Evolutionary conservation across 2,888 invertebrate genomes (phyloP).

Genomic region (Rhingia rostrata): DNA sequence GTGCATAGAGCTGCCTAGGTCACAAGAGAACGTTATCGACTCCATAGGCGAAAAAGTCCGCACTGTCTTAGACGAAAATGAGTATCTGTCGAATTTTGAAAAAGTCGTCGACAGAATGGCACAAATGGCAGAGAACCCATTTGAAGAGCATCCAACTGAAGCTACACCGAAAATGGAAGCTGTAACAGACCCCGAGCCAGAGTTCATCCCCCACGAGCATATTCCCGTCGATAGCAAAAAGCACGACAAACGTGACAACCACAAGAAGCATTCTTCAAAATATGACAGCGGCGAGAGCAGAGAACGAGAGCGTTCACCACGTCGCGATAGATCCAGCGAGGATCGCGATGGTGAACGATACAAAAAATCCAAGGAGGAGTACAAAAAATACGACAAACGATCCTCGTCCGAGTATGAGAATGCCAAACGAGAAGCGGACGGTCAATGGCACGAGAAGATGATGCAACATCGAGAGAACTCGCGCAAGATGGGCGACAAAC

Average conservation of each 20-base stretch:
- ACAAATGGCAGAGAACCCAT: constrained; percentile 41
- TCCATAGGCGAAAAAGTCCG: constrained; percentile 20
- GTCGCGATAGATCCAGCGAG: constrained; percentile 62
- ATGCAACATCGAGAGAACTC: constrained; percentile 80
- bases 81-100: constrained; percentile 32
- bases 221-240: constrained; percentile 48
- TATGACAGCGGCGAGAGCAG: constrained; percentile 50
- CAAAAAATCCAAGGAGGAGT: constrained; percentile 62
- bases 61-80: constrained; percentile 22
- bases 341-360: constrained; percentile 46
- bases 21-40: constrained; percentile 24
- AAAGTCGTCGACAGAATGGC: constrained; percentile 27
- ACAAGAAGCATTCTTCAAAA: constrained; percentile 49
- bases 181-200: not conserved
- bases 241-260: constrained; percentile 32
- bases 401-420: constrained; percentile 54
- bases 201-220: constrained; percentile 53
- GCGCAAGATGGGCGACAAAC: constrained; percentile 77
- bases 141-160: constrained; percentile 1
- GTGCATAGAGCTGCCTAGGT: constrained; percentile 76
- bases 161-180: not conserved
- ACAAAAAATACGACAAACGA: constrained; percentile 54
- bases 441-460: constrained; percentile 80
- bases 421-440: constrained; percentile 72
- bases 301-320: constrained; percentile 47